Evolutionary conservation across 2,888 invertebrate species (phyloP).

Genomic region (Drosophila atripex): DNA sequence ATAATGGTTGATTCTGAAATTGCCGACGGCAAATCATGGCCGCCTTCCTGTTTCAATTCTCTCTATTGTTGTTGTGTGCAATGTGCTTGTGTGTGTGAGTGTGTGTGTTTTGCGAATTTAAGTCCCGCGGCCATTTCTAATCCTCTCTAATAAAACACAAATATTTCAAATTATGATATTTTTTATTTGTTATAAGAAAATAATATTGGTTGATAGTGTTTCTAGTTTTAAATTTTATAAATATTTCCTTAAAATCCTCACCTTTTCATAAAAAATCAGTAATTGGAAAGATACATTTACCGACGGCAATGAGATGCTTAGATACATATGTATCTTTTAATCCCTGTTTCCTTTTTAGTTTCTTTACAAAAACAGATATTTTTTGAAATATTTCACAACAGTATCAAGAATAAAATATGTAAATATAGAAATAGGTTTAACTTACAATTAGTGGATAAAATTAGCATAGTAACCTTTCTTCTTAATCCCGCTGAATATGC

Average conservation of each 20-base stretch:
- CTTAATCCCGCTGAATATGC: slow-evolving; percentile 6
- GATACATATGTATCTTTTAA: too few species aligned
- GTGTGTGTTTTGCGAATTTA: slow-evolving; percentile 70
- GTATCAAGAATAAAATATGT: too few species aligned
- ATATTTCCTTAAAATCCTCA: too few species aligned
- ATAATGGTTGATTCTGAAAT: slow-evolving; percentile 64
- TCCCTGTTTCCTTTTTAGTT: too few species aligned
- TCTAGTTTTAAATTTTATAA: neutral
- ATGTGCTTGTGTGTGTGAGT: slow-evolving; percentile 10
- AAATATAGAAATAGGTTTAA: too few species aligned
- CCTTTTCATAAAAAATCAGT: too few species aligned
- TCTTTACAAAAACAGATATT: too few species aligned
- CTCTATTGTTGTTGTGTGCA: slow-evolving; percentile 51
- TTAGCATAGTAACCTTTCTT: slow-evolving; percentile 6
- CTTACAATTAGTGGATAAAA: neutral
- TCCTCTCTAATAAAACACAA: slow-evolving; percentile 62
- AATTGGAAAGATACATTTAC: neutral
- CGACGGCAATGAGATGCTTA: neutral
- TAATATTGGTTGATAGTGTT: slow-evolving; percentile 3
- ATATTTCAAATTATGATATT: too few species aligned
- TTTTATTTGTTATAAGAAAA: too few species aligned
- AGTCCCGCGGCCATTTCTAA: slow-evolving; percentile 83
- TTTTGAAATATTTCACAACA: neutral
- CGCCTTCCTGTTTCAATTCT: slow-evolving; percentile 26
- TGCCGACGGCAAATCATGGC: slow-evolving; percentile 75